These are phyloP conservation scores for Rhombomys opimus DNA, from an alignment of 2,113 vertebrate species.

Conservation along the genomic window DNA sequence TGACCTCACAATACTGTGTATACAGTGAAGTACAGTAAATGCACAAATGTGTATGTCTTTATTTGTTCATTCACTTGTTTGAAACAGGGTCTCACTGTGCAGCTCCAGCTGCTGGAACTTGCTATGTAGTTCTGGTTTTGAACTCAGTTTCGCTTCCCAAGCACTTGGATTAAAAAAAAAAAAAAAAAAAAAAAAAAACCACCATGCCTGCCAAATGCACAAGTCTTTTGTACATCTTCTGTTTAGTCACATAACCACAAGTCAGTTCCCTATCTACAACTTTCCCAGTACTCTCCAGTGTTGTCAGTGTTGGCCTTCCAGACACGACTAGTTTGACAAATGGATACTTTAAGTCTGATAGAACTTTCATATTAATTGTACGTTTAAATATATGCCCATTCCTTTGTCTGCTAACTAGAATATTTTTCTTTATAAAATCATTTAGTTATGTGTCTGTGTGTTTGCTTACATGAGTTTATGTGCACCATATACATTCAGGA, in stretches of 20 bases:
- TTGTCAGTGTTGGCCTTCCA: neutral
- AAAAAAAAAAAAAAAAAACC: neutral
- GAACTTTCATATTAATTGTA: neutral
- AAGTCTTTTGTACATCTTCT: neutral
- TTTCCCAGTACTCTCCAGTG: neutral
- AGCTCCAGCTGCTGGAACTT: neutral
- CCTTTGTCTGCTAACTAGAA: neutral
- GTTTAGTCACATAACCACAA: neutral
- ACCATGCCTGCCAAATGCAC: neutral
- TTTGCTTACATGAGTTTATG: neutral
- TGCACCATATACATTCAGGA: neutral
- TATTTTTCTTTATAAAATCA: neutral
- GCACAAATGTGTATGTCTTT: neutral
- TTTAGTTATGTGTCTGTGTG: neutral
- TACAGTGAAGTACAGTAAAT: neutral
- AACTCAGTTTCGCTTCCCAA: neutral
- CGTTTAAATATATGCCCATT: neutral
- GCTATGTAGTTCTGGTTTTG: neutral
- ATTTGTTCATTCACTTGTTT: neutral
- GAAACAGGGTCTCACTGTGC: neutral
- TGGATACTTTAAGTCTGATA: neutral
- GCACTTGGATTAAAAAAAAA: neutral
- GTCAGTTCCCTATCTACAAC: neutral
- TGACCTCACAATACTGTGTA: neutral
- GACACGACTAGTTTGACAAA: neutral